Conservation (phyloP, 2,888 invertebrate species). For the Athripsodes cinereus region DNA sequence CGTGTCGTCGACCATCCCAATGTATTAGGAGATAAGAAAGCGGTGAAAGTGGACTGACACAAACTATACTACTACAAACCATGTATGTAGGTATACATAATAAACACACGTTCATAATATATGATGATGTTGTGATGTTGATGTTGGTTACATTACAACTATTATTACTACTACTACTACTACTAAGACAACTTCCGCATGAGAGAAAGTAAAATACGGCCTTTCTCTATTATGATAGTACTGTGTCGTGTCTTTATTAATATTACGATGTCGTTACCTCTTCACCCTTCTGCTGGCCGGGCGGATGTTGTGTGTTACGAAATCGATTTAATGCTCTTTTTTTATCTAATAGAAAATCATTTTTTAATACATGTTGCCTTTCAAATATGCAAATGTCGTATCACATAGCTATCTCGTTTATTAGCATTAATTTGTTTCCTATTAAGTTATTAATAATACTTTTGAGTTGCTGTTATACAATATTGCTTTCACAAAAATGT, state of each 20-base stretch:
- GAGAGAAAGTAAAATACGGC: slow-evolving; percentile 14
- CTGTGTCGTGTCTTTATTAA: background rate
- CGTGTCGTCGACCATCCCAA: background rate
- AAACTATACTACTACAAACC: background rate
- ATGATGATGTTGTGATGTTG: no score
- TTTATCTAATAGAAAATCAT: no score
- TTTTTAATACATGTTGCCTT: no score
- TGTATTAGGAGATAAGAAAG: slow-evolving; percentile 24
- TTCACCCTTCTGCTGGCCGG: slow-evolving; percentile 8
- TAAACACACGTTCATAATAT: slow-evolving; percentile 1
- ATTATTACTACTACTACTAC: no score
- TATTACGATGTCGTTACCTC: slow-evolving; percentile 13
- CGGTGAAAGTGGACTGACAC: slow-evolving; percentile 23
- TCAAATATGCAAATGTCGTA: no score
- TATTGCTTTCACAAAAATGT: no score
- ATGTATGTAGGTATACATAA: slow-evolving; percentile 2
- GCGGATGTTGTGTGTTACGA: slow-evolving; percentile 2
- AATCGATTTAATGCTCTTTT: background rate
- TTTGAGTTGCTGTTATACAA: no score
- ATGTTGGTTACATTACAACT: no score
- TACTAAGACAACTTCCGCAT: slow-evolving; percentile 2
- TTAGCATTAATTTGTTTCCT: no score
- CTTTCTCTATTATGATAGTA: slow-evolving; percentile 8
- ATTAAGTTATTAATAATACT: no score
- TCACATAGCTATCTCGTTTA: no score